A percentile compares a stretch with the other conserved stretches of the same genome.
Conservation (phyloP, 1,140 invertebrate species). For the Solen grandis region DNA sequence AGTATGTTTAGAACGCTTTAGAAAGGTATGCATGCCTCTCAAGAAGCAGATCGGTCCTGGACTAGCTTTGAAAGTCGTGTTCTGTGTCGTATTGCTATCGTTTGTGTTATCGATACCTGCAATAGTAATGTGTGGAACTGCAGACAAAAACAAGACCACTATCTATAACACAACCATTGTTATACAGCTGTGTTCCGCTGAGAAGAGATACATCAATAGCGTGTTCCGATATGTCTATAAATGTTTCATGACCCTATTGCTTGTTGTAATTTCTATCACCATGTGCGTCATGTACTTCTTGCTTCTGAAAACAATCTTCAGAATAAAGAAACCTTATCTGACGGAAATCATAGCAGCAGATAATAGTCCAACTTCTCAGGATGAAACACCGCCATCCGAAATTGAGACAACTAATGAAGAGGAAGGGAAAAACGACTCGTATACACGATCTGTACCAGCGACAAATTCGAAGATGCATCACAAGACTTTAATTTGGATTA, state of each 20-base stretch:
- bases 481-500: conserved; percentile 53
- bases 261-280: conserved; percentile 23
- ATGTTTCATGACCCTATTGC: conserved; percentile 10
- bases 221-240: conserved; percentile 29
- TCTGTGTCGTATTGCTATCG: conserved; percentile 47
- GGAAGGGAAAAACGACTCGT: conserved; percentile 21
- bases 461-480: conserved; percentile 30
- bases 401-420: too few relatives aligned
- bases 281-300: conserved; percentile 49
- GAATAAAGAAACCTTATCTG: conserved; percentile 12
- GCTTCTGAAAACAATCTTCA: conserved; percentile 33
- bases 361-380: too few relatives aligned
- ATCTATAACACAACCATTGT: conserved; percentile 9
- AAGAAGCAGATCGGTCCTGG: conserved; percentile 29
- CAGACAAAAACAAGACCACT: conserved; percentile 14
- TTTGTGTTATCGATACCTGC: conserved; percentile 27
- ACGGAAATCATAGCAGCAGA: neutral
- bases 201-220: conserved; percentile 31
- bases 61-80: neutral
- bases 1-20: conserved; percentile 43
- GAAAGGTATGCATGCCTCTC: conserved; percentile 43
- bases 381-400: too few relatives aligned
- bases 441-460: conserved; percentile 28
- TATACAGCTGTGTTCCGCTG: conserved; percentile 36
- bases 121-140: conserved; percentile 43